These are phyloP conservation scores for Buphagus erythrorhynchus DNA, from an alignment of 2,797 vertebrate species.

Conservation along the genomic window DNA sequence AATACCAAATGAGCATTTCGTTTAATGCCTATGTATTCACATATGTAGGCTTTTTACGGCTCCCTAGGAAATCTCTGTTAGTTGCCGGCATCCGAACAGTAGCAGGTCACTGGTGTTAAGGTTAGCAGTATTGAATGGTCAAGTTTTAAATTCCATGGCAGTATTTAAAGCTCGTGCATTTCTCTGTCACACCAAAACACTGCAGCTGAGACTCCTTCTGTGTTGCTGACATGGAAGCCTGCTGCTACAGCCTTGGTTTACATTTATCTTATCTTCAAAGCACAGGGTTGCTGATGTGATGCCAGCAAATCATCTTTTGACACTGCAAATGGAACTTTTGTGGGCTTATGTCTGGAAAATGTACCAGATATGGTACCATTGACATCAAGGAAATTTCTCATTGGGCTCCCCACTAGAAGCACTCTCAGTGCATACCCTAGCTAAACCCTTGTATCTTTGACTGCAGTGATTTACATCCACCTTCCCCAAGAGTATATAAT, in stretches of 20 bases:
- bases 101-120: too few relatives aligned
- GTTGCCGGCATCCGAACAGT: not conserved
- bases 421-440: not conserved
- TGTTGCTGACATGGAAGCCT: not conserved
- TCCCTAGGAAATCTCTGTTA: not conserved
- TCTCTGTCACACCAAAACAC: not conserved
- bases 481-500: not conserved
- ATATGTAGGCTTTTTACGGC: accelerated
- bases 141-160: not conserved
- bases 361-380: not conserved
- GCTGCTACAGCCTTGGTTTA: not conserved
- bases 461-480: conserved; percentile 10
- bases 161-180: not conserved
- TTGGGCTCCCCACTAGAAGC: not conserved
- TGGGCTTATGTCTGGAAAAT: not conserved
- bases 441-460: not conserved
- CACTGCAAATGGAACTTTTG: not conserved
- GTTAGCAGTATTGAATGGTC: not conserved
- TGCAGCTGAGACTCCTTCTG: not conserved
- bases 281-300: not conserved
- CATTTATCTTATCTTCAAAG: not conserved
- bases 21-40: accelerated
- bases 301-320: conserved; percentile 35
- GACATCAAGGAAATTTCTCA: conserved; percentile 20
- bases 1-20: not conserved